Evolutionary conservation across 2,888 invertebrate genomes (phyloP).

Genomic region (Apodemia zela): DNA sequence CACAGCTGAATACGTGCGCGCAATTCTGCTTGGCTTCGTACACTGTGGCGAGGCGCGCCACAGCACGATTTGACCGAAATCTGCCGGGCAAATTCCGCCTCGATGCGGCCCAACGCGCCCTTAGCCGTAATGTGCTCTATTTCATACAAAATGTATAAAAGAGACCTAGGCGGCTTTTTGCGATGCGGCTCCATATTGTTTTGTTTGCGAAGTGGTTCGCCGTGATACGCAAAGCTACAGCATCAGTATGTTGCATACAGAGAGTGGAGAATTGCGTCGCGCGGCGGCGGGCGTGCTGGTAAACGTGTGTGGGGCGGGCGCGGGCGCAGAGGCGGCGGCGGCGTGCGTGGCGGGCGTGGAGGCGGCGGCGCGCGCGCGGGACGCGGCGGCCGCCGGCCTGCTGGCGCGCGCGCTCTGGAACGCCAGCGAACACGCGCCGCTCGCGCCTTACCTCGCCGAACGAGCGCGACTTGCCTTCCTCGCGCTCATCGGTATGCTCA

Average conservation of each 20-base stretch:
- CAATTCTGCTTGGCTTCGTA: too few species aligned
- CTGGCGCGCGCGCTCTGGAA: constrained; percentile 51
- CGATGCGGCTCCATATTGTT: too few species aligned
- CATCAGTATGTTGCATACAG: neutral
- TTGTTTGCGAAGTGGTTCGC: too few species aligned
- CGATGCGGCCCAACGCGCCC: too few species aligned
- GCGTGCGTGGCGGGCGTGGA: constrained; percentile 61
- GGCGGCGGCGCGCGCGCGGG: constrained; percentile 50
- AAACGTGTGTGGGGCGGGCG: constrained; percentile 83
- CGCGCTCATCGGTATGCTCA: constrained; percentile 27
- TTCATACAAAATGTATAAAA: too few species aligned
- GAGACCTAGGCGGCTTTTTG: too few species aligned
- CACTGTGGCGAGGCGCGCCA: too few species aligned
- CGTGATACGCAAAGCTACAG: too few species aligned
- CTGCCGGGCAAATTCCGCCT: too few species aligned
- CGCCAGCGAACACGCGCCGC: constrained; percentile 50
- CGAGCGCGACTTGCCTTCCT: constrained; percentile 47
- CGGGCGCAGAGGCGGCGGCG: constrained; percentile 59
- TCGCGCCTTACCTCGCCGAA: constrained; percentile 43
- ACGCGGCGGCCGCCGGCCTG: constrained; percentile 46
- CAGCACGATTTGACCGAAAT: too few species aligned
- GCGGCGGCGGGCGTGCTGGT: constrained; percentile 91
- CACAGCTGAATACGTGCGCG: too few species aligned
- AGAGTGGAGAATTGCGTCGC: constrained; percentile 72
- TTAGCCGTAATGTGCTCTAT: too few species aligned